These are phyloP conservation scores for Ectemnius continuus DNA, from an alignment of 2,888 invertebrate genomes.

Conservation along the genomic window DNA sequence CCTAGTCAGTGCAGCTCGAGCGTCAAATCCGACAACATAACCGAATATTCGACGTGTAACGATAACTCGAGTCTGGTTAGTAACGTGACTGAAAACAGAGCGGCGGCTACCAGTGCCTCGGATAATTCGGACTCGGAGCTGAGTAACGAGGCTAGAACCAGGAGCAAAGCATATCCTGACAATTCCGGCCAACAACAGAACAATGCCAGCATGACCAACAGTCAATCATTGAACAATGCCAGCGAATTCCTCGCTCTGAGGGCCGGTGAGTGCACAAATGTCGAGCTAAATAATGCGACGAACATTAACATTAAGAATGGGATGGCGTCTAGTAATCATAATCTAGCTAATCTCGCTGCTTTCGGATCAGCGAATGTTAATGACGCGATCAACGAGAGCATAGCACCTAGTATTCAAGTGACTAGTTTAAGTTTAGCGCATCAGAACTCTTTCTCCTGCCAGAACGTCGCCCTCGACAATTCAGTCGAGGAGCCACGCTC, in stretches of 20 bases:
- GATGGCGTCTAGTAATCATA: constrained; percentile 66
- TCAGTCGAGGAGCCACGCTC: constrained; percentile 45
- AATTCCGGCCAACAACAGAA: constrained; percentile 52
- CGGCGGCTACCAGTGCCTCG: constrained; percentile 62
- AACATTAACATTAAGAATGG: constrained; percentile 76
- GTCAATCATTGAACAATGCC: constrained; percentile 59
- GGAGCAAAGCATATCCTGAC: constrained; percentile 31
- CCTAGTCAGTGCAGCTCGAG: constrained; percentile 64
- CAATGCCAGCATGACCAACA: constrained; percentile 56
- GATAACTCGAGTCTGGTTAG: constrained; percentile 56
- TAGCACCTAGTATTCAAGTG: constrained; percentile 73
- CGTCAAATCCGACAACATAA: constrained; percentile 52
- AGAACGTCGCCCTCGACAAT: constrained; percentile 51
- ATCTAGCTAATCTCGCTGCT: constrained; percentile 57
- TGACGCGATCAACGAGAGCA: constrained; percentile 76
- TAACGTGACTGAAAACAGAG: constrained; percentile 58
- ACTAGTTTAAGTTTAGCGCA: constrained; percentile 59
- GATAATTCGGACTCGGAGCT: constrained; percentile 68
- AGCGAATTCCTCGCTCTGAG: constrained; percentile 41
- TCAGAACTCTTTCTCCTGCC: constrained; percentile 59
- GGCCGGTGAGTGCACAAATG: constrained; percentile 72
- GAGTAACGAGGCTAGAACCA: constrained; percentile 54
- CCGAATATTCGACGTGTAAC: constrained; percentile 60
- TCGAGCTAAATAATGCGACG: constrained; percentile 76
- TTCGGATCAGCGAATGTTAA: constrained; percentile 58